These are phyloP conservation scores for Argyrosomus regius DNA, from an alignment of 2,797 vertebrate genomes.

Conservation along the genomic window DNA sequence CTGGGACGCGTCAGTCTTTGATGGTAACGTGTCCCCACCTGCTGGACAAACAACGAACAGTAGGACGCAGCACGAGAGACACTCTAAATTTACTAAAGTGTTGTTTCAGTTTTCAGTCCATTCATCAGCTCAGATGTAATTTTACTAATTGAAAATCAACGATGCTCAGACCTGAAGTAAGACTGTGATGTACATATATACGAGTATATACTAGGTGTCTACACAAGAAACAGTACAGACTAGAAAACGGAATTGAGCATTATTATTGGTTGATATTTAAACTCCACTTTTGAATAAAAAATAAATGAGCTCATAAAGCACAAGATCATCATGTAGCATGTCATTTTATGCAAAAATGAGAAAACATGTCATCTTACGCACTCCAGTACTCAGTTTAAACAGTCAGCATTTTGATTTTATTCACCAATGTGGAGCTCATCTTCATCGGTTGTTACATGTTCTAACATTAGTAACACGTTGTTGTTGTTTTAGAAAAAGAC, in stretches of 20 bases:
- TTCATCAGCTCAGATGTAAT: no score
- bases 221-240: no score
- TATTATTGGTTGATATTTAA: no score
- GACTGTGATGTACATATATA: no score
- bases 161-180: no score
- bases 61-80: neutral
- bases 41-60: neutral
- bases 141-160: no score
- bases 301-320: neutral
- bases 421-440: neutral
- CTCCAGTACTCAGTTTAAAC: neutral
- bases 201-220: no score
- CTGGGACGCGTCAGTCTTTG: neutral
- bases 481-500: neutral
- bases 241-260: no score
- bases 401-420: neutral
- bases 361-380: neutral
- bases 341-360: conserved; percentile 9
- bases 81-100: neutral
- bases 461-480: no score
- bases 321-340: neutral
- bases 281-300: neutral
- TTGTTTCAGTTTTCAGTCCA: no score
- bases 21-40: conserved; percentile 39
- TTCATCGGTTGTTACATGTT: neutral